Evolutionary conservation across 2,797 vertebrate genomes (phyloP).

Genomic region (Botia almorhae): DNA sequence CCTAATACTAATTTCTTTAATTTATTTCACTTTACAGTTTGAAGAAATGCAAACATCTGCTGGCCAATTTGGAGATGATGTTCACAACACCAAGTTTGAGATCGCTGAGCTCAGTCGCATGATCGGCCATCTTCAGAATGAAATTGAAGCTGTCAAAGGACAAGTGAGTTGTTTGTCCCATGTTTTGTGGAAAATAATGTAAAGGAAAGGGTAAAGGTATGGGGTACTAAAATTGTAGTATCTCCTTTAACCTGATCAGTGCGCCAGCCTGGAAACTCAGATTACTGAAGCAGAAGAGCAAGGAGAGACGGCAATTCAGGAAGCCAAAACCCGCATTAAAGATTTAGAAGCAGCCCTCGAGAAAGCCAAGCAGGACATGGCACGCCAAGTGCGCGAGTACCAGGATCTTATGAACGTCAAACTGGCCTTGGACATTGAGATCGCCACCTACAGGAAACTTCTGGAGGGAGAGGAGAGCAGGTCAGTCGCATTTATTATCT

Average conservation of each 20-base stretch:
- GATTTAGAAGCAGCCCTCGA: conserved; percentile 76
- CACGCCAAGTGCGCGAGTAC: conserved; percentile 78
- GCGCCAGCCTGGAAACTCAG: conserved; percentile 72
- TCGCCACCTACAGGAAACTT: conserved; percentile 79
- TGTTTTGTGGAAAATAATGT: too few relatives aligned
- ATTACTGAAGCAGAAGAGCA: conserved; percentile 73
- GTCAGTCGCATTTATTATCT: conserved; percentile 60
- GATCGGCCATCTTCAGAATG: conserved; percentile 86
- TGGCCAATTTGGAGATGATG: conserved; percentile 65
- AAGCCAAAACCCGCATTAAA: conserved; percentile 73
- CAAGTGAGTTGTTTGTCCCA: conserved; percentile 82
- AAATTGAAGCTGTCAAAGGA: conserved; percentile 86
- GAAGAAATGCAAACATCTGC: conserved; percentile 72
- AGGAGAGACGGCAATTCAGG: conserved; percentile 74
- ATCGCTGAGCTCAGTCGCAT: conserved; percentile 86
- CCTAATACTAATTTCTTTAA: not conserved
- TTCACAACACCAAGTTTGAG: conserved; percentile 82
- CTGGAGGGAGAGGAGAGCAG: conserved; percentile 86
- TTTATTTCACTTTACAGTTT: conserved; percentile 60
- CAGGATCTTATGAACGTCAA: conserved; percentile 86
- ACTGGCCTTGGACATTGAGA: conserved; percentile 78
- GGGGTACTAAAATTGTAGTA: too few relatives aligned
- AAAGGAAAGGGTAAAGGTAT: too few relatives aligned
- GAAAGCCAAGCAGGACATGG: conserved; percentile 77
- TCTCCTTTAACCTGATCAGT: conserved; percentile 65